phyloP scores from a whole-genome alignment of 2,888 invertebrate genomes.

The Ctenicera cuprea region DNA sequence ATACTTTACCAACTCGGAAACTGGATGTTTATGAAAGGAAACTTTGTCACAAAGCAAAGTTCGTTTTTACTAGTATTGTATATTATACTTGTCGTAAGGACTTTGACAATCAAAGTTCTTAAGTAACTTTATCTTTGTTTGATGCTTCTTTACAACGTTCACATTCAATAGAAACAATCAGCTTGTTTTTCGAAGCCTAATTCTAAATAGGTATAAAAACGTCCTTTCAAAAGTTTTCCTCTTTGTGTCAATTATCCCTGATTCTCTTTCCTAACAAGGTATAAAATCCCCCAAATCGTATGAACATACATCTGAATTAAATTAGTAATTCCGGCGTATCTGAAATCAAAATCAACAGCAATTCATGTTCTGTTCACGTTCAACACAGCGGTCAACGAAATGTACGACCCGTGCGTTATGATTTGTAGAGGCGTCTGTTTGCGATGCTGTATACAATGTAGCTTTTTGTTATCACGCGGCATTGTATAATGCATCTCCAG shows the following conservation, averaged over 20 bases:
- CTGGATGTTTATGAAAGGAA: too few species aligned
- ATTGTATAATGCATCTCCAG: background rate
- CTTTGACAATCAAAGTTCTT: too few species aligned
- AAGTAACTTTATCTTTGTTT: too few species aligned
- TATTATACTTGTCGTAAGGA: too few species aligned
- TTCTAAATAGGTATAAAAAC: too few species aligned
- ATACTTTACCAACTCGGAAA: too few species aligned
- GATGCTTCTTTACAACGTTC: too few species aligned
- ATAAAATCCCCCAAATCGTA: slow-evolving; percentile 10
- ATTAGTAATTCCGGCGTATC: slow-evolving; percentile 42
- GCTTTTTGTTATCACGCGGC: slow-evolving; percentile 12
- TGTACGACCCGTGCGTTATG: slow-evolving; percentile 37
- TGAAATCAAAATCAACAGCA: slow-evolving; percentile 43
- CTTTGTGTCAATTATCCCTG: background rate
- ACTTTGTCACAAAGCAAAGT: too few species aligned
- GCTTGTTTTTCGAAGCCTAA: too few species aligned
- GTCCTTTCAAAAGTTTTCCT: too few species aligned
- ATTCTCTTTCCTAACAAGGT: slow-evolving; percentile 19
- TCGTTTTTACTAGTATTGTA: too few species aligned
- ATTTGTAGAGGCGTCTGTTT: slow-evolving; percentile 35
- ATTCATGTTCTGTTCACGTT: slow-evolving; percentile 45
- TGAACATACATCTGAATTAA: slow-evolving; percentile 39
- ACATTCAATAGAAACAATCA: too few species aligned
- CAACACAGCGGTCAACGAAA: slow-evolving; percentile 40
- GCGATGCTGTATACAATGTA: slow-evolving; percentile 18